Base-by-base conservation (phyloP, 2,888 invertebrate genomes). In the Mactromeris polynyma region DNA sequence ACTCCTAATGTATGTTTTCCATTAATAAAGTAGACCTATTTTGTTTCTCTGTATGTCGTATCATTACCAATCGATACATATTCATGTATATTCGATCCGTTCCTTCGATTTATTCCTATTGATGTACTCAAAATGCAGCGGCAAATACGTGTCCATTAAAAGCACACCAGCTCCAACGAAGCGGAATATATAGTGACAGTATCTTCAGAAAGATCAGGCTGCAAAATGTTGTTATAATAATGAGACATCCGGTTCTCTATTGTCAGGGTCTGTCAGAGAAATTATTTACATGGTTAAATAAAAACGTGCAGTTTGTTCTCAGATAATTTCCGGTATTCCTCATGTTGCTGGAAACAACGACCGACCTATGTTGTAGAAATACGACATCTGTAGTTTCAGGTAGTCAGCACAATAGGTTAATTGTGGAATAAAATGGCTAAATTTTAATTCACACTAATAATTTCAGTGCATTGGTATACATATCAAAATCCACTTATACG, bases 281-380 rank as follows among this genome's bases (percentile, higher is more conserved):
- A 73, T 73, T 73, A 73, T 73, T 73, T 73, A 73, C 73, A 73
- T 11, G 73, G 36, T 73, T 33, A 17, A 36, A 36, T 36, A 73
- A 73, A 73, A 73, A 73, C 73, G 36, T 36, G 73, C 73, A 33
- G 11, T 19, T 3, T 73, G 33, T 33, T 36, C 73, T 36, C 58
- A 33, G 33, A 21, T 73, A 73, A 73, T 73, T 73, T 73, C 73
- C 73, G 2, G 73, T 73, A 36, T 73, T 36, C 36, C 73, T 36
- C 73, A 19, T 73, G 33, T 33, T 73, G 73, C 26, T 73, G 73
- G 9, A 33, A 36, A 36, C 17, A 2, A 36, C 14, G 26, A 73
- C 14, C 2, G 11, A 26, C 6, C n/a, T 26, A 64, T 64, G 58
- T n/a, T 64, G 58, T 64, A 64, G 26, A 26, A 26, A 6, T 2